A percentile compares a stretch with the other conserved stretches of the same genome.
Conservation (phyloP, 2,888 invertebrate genomes). For the Gymnocheta viridis region DNA sequence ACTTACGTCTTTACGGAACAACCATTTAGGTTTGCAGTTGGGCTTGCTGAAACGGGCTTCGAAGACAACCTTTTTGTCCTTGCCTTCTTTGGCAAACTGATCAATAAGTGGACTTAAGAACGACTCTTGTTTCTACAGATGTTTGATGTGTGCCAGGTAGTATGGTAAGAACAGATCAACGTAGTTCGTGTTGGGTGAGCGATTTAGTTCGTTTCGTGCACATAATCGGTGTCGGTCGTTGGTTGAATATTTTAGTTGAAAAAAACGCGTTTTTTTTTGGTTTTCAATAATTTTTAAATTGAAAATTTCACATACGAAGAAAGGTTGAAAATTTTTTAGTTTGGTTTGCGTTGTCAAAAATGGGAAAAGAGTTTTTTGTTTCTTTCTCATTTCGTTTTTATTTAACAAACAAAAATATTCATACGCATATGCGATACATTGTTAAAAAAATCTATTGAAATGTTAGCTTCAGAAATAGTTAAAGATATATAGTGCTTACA, state of each 20-base stretch:
- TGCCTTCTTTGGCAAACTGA: conserved; percentile 96
- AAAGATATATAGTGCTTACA: background rate
- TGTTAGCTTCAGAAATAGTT: conserved; percentile 8
- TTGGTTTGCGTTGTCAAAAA: conserved; percentile 80
- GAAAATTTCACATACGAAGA: conserved; percentile 39
- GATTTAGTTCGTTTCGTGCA: conserved; percentile 72
- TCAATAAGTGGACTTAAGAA: conserved; percentile 97
- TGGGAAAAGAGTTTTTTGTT: conserved; percentile 78
- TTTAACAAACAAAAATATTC: conserved; percentile 66
- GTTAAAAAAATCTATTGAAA: conserved; percentile 53
- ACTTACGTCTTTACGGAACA: conserved; percentile 95
- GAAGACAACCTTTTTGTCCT: conserved; percentile 96
- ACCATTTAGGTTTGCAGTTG: conserved; percentile 97
- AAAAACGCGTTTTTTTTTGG: conserved; percentile 35
- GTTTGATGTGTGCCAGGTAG: background rate
- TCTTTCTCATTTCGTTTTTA: conserved; percentile 35
- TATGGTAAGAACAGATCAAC: no score
- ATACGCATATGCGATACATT: conserved; percentile 63
- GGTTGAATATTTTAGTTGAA: no score
- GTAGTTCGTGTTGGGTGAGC: conserved; percentile 1
- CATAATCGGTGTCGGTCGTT: conserved; percentile 53
- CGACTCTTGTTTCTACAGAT: conserved; percentile 92
- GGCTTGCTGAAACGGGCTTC: conserved; percentile 98
- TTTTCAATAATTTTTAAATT: conserved; percentile 57
- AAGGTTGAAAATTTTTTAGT: conserved; percentile 57